phyloP scores from a whole-genome alignment of 2,888 invertebrate species.

The Bombylius discolor region DNA sequence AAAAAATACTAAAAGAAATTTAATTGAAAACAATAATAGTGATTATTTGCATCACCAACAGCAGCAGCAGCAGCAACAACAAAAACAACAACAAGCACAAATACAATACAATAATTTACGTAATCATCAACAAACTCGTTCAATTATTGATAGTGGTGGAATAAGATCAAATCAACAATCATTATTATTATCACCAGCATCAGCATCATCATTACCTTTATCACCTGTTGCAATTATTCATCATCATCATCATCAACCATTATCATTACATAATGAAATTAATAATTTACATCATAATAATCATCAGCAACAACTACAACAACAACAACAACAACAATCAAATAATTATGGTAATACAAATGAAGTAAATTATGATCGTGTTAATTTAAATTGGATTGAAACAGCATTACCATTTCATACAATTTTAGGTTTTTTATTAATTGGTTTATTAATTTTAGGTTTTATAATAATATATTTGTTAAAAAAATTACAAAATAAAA shows the following conservation, averaged over 20 bases:
- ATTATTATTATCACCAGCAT: too few species aligned
- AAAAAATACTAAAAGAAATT: not conserved
- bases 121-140: conserved; percentile 3
- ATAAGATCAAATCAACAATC: not conserved
- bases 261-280: not conserved
- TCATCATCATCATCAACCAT: not conserved
- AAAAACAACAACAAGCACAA: not conserved
- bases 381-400: conserved; percentile 2
- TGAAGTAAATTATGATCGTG: conserved; percentile 2
- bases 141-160: not conserved
- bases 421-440: not conserved
- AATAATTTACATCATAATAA: not conserved
- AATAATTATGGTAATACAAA: not conserved
- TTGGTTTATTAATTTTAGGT: not conserved
- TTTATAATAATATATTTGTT: conserved; percentile 2
- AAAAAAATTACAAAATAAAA: conserved; percentile 1
- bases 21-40: not conserved
- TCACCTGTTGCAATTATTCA: too few species aligned
- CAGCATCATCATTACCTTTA: too few species aligned
- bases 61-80: not conserved
- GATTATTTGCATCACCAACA: too few species aligned
- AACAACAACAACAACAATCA: too few species aligned
- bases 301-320: not conserved
- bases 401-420: not conserved
- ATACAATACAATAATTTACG: not conserved